Percentiles rank a stretch among this genome's conserved stretches.
These are phyloP conservation scores for Bombylius discolor DNA, from an alignment of 2,888 invertebrate species.

Conservation along the genomic window DNA sequence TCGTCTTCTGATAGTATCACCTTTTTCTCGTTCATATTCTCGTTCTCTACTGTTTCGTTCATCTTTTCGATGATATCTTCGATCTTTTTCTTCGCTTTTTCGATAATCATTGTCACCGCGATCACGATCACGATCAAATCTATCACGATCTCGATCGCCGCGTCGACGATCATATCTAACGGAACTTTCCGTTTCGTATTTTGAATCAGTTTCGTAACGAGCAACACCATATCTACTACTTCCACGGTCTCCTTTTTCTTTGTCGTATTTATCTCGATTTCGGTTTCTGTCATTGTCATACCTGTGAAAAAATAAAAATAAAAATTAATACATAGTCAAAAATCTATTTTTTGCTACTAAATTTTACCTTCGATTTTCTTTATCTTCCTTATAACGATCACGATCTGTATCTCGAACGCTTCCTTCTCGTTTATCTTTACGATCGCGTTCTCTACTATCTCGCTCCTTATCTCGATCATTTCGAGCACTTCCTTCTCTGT, in stretches of 20 bases:
- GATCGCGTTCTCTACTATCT: constrained; percentile 34
- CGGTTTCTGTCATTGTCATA: constrained; percentile 25
- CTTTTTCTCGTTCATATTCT: constrained; percentile 16
- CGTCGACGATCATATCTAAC: constrained; percentile 21
- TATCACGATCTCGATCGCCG: constrained; percentile 15
- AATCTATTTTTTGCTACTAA: neutral
- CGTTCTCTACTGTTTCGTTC: constrained; percentile 13
- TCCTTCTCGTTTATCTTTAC: constrained; percentile 19
- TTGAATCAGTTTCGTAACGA: constrained; percentile 49
- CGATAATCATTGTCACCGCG: constrained; percentile 8
- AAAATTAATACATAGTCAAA: neutral
- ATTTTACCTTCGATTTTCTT: constrained; percentile 22
- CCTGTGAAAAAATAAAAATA: constrained; percentile 4
- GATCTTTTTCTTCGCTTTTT: constrained; percentile 18
- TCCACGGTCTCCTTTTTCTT: constrained; percentile 12
- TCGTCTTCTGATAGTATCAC: neutral
- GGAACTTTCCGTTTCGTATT: constrained; percentile 52
- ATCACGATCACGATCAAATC: constrained; percentile 20
- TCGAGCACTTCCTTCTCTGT: constrained; percentile 38
- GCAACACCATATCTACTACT: constrained; percentile 24
- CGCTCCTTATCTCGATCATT: constrained; percentile 21
- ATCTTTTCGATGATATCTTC: constrained; percentile 12
- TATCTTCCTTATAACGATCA: constrained; percentile 22
- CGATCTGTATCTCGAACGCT: constrained; percentile 34
- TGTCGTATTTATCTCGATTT: constrained; percentile 25